Conservation (phyloP, 1,140 invertebrate species). For the Acyrthosiphon pisum region DNA sequence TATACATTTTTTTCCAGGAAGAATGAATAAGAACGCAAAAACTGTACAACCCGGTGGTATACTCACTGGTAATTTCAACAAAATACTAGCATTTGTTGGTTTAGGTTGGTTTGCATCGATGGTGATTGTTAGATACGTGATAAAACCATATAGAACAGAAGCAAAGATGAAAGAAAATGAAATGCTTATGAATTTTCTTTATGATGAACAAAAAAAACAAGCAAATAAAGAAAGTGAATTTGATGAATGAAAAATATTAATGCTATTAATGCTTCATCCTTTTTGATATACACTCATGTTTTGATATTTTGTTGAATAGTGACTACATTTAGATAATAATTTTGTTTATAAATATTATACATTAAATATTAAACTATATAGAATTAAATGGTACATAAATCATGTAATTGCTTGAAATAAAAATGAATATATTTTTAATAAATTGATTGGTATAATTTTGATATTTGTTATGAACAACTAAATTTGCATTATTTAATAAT, state of each 20-base stretch:
- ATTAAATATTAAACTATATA: background rate
- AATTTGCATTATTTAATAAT: background rate
- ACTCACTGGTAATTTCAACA: conserved; percentile 22
- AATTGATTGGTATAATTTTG: background rate
- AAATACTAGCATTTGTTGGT: conserved; percentile 7
- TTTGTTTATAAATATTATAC: background rate
- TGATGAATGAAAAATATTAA: background rate
- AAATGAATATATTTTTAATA: background rate
- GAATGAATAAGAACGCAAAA: conserved; percentile 23
- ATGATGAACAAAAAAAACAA: conserved; percentile 14
- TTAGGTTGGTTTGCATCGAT: conserved; percentile 5
- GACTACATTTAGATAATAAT: conserved; percentile 1
- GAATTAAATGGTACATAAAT: background rate
- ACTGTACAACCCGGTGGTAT: background rate
- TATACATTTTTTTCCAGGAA: background rate
- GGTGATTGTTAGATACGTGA: background rate
- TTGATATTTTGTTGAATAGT: conserved; percentile 4
- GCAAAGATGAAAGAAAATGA: conserved; percentile 4
- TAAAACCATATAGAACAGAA: conserved; percentile 17
- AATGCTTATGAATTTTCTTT: background rate
- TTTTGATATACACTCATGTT: background rate
- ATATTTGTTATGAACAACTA: background rate
- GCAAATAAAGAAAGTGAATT: background rate
- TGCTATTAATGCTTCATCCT: background rate
- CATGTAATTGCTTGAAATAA: background rate